Percentiles rank a stretch among this genome's conserved stretches.
These are phyloP conservation scores for Hemicrepidius hirtus DNA, from an alignment of 2,888 invertebrate species.

Conservation along the genomic window DNA sequence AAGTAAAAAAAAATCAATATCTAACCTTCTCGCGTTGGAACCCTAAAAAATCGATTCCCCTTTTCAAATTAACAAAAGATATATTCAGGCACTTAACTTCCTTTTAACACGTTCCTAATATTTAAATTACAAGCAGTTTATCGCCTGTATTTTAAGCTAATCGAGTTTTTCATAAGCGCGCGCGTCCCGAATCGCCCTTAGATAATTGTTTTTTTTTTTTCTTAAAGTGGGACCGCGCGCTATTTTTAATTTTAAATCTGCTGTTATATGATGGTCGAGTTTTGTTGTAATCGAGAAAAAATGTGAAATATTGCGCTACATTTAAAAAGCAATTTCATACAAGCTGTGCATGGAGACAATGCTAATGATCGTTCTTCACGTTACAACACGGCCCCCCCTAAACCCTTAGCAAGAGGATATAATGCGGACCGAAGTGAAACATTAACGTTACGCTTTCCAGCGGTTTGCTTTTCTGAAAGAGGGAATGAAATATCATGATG, in stretches of 20 bases:
- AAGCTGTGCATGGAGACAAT: conserved; percentile 54
- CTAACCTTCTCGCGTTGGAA: neutral
- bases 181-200: neutral
- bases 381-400: conserved; percentile 37
- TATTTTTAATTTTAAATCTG: conserved; percentile 40
- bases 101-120: conserved; percentile 23
- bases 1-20: neutral
- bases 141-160: conserved; percentile 18
- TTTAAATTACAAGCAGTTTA: conserved; percentile 17
- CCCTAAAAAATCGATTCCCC: conserved; percentile 1
- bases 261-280: conserved; percentile 39
- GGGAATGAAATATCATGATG: conserved; percentile 43
- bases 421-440: conserved; percentile 49
- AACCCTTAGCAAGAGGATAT: conserved; percentile 35
- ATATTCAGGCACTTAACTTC: conserved; percentile 26
- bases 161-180: conserved; percentile 17
- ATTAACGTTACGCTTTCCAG: conserved; percentile 50
- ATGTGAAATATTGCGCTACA: conserved; percentile 51
- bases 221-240: conserved; percentile 10
- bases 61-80: conserved; percentile 19
- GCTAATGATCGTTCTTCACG: conserved; percentile 54
- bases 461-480: conserved; percentile 39
- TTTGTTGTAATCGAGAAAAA: conserved; percentile 50
- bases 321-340: conserved; percentile 53
- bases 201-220: conserved; percentile 19